Conservation (phyloP, 2,113 vertebrate genomes). For the Megaceryle maxima region DNA sequence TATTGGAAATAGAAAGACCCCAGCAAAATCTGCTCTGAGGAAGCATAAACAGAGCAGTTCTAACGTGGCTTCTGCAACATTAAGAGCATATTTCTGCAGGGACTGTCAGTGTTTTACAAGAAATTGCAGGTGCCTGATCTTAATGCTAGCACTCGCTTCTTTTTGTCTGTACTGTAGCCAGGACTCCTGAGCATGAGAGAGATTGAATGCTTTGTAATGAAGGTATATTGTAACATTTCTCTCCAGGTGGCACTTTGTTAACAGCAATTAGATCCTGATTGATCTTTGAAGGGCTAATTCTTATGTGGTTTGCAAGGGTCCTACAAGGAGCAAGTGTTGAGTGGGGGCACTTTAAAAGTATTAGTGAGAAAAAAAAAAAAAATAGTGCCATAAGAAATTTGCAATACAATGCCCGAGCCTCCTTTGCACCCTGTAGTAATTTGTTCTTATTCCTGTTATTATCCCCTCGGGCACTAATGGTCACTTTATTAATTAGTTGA, state of each 20-base stretch:
- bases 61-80: background rate
- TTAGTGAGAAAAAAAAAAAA: conserved; percentile 47
- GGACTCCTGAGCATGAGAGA: conserved; percentile 47
- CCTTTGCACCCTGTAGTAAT: conserved; percentile 71
- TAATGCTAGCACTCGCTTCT: conserved; percentile 38
- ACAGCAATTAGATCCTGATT: conserved; percentile 76
- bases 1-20: background rate
- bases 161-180: conserved; percentile 57
- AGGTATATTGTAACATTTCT: conserved; percentile 77
- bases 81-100: conserved; percentile 32
- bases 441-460: conserved; percentile 79
- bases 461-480: conserved; percentile 77
- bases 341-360: conserved; percentile 76
- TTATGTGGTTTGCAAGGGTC: conserved; percentile 73
- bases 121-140: conserved; percentile 67
- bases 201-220: conserved; percentile 74
- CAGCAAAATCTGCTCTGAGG: background rate
- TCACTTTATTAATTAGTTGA: conserved; percentile 79
- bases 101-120: conserved; percentile 34
- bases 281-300: conserved; percentile 77
- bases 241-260: conserved; percentile 78
- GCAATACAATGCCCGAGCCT: conserved; percentile 72
- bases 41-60: background rate
- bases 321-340: conserved; percentile 75
- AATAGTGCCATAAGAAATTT: conserved; percentile 74